These are phyloP conservation scores for Rhodophaea formosa DNA, from an alignment of 2,888 invertebrate genomes.

Conservation along the genomic window DNA sequence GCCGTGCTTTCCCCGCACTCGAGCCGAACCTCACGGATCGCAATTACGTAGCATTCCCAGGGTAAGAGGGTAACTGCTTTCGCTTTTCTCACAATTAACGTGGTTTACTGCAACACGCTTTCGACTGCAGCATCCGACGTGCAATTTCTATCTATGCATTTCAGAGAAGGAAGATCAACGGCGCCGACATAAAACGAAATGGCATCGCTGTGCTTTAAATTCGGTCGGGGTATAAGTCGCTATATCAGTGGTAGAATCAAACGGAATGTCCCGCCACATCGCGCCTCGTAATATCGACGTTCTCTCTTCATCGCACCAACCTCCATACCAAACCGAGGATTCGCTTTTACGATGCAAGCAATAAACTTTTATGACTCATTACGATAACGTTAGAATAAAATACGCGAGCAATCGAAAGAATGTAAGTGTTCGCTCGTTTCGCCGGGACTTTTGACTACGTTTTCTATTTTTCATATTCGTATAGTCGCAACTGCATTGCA, in stretches of 20 bases:
- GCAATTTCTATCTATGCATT: conserved; percentile 1
- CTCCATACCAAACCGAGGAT: conserved; percentile 51
- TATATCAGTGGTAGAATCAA: conserved; percentile 19
- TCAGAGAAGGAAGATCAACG: conserved; percentile 20
- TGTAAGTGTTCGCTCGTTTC: conserved; percentile 43
- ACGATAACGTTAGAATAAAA: conserved; percentile 67
- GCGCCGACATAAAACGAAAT: conserved; percentile 35
- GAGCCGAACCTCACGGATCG: conserved; percentile 25
- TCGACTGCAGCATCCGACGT: conserved; percentile 1
- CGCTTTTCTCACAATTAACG: conserved; percentile 14
- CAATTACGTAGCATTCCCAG: conserved; percentile 15
- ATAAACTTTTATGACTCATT: conserved; percentile 71
- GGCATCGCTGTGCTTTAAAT: conserved; percentile 29
- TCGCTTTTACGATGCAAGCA: conserved; percentile 56
- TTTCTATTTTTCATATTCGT: conserved; percentile 50
- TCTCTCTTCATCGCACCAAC: conserved; percentile 42
- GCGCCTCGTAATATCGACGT: conserved; percentile 39
- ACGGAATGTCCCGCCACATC: conserved; percentile 33
- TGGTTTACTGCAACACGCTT: neutral
- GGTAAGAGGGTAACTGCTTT: conserved; percentile 15
- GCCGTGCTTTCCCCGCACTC: conserved; percentile 54
- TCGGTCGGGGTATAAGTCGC: conserved; percentile 24
- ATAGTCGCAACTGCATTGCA: conserved; percentile 42
- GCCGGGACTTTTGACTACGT: conserved; percentile 32
- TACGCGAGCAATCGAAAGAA: conserved; percentile 57